Base-by-base conservation (phyloP, 1,140 invertebrate genomes). In the Lasioglossum albipes region DNA sequence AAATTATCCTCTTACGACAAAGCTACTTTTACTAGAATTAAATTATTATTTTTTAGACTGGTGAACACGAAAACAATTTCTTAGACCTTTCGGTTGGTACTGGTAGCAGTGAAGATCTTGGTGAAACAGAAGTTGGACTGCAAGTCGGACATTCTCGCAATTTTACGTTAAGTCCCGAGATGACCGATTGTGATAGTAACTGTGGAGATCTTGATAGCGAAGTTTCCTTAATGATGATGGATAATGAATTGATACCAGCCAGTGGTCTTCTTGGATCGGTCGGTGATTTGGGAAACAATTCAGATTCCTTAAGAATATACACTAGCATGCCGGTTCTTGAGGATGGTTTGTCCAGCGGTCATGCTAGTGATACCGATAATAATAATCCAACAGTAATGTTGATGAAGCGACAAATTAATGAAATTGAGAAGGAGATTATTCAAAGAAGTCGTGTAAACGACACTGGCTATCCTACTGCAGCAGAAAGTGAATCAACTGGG, bases 101-200 rank as follows among this genome's bases (percentile, higher is more conserved):
- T 18, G 95, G 94, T 69, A 95, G 95, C 84, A 96, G 96, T 85
- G 96, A 96, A 73, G 95, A 96, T 93, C 93, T 95, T 59, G 95
- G 94, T 42, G 95, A 96, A 88, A 96, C 95, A 3, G 95, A 96
- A 89, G 95, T 96, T 5, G 95, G 95, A 52, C 88, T 95, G 36
- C 94, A 95, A 90, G 95, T 95, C 31, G 95, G 95, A 1, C 95
- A 95, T 77, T 95, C 95, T 84, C 94, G 96, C 41, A 96, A 97
- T 92, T 98, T 98, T 89, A 98, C 97, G 0, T 94, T 98, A 9
- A 99, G 97, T 41, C 97, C 98, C 2, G 98, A 99, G 93, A 98
- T 97, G 66, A 99, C 98, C n/a, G 98, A 99, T 88, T 98, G 97
- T 92, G 98, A 98, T 91, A 98, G 97, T 85, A 97, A 97, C 89